A percentile compares a stretch with the other conserved stretches of the same genome.
These are phyloP conservation scores for Galago senegalensis DNA, from an alignment of 2,797 vertebrate genomes.

Conservation along the genomic window DNA sequence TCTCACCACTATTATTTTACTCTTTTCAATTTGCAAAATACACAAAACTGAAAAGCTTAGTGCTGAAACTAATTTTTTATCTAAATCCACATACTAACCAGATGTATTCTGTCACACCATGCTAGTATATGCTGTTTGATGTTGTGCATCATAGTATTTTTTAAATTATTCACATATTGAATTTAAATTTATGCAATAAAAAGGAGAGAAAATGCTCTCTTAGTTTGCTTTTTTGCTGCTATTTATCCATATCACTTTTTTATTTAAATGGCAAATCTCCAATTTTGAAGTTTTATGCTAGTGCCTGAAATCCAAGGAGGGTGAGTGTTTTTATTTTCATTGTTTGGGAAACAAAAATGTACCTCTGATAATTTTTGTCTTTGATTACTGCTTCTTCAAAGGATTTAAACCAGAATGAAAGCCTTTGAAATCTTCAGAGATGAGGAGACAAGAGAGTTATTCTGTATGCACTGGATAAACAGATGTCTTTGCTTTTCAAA, in stretches of 20 bases:
- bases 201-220: slow-evolving; percentile 83
- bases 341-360: slow-evolving; percentile 94
- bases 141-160: slow-evolving; percentile 87
- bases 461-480: slow-evolving; percentile 92
- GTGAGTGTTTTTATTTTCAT: slow-evolving; percentile 92
- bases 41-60: slow-evolving; percentile 80
- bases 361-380: slow-evolving; percentile 94
- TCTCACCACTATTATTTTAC: slow-evolving; percentile 66
- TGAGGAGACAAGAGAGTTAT: slow-evolving; percentile 92
- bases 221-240: slow-evolving; percentile 87
- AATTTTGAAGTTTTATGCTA: slow-evolving; percentile 90
- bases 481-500: slow-evolving; percentile 93
- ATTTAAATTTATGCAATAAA: slow-evolving; percentile 90
- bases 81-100: slow-evolving; percentile 78
- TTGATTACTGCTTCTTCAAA: slow-evolving; percentile 94
- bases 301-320: slow-evolving; percentile 89
- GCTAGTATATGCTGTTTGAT: slow-evolving; percentile 89
- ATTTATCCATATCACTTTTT: slow-evolving; percentile 88
- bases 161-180: slow-evolving; percentile 90
- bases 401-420: slow-evolving; percentile 92
- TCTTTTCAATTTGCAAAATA: slow-evolving; percentile 81
- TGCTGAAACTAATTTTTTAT: slow-evolving; percentile 85
- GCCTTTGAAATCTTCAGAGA: slow-evolving; percentile 94
- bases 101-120: slow-evolving; percentile 87
- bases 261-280: slow-evolving; percentile 91